Conservation (phyloP, 2,113 vertebrate genomes). For the Pampusana beccarii region DNA sequence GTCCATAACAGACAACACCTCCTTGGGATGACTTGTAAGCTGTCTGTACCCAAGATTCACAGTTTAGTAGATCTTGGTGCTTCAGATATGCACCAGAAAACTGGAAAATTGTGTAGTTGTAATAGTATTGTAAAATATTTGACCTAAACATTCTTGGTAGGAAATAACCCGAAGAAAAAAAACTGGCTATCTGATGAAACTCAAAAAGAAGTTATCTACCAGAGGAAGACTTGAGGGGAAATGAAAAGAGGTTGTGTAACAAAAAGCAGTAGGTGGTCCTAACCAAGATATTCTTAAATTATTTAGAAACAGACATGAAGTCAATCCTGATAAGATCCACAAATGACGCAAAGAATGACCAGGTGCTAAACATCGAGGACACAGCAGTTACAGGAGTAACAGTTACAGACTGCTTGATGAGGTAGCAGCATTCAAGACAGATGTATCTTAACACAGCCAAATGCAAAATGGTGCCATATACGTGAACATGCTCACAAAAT, state of each 20-base stretch:
- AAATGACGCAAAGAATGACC: background rate
- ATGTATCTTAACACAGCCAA: background rate
- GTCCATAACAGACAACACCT: background rate
- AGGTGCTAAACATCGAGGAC: background rate
- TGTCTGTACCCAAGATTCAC: accelerated
- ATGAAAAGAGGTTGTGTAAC: background rate
- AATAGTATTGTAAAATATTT: background rate
- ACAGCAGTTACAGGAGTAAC: background rate
- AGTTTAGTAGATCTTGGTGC: background rate
- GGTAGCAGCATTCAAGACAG: background rate
- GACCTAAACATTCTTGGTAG: background rate
- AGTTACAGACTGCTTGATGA: background rate
- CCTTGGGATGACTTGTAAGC: background rate
- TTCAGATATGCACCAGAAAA: background rate
- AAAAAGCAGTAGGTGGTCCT: background rate
- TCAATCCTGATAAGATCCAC: background rate
- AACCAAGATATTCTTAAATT: background rate
- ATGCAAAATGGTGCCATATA: background rate
- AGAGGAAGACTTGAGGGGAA: background rate
- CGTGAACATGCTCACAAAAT: background rate
- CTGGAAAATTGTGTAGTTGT: background rate
- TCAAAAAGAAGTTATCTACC: background rate
- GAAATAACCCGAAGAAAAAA: background rate
- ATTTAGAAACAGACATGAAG: background rate
- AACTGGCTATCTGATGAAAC: background rate